A percentile compares a stretch with the other conserved stretches of the same genome.
Conservation (phyloP, 2,888 invertebrate species). For the Epistrophella euchroma region DNA sequence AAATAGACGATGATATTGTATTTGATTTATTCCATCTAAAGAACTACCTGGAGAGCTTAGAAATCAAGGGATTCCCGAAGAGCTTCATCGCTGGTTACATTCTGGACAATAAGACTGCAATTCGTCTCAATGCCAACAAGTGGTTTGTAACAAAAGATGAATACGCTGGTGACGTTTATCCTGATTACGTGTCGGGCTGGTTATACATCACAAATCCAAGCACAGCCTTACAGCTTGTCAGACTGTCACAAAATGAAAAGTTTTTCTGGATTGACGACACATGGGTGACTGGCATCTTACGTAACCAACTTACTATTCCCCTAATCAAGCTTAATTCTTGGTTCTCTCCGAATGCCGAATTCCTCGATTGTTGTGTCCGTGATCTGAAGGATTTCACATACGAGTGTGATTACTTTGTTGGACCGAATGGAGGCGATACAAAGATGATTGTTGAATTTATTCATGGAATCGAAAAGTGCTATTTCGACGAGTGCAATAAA, state of each 20-base stretch:
- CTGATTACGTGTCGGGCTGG: constrained; percentile 93
- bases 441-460: constrained; percentile 88
- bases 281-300: constrained; percentile 91
- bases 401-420: constrained; percentile 89
- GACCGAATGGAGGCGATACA: constrained; percentile 91
- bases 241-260: constrained; percentile 85
- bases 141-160: constrained; percentile 91
- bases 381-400: constrained; percentile 86
- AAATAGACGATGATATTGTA: constrained; percentile 93
- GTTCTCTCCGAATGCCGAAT: constrained; percentile 89
- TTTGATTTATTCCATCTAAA: constrained; percentile 87
- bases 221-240: constrained; percentile 86
- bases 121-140: constrained; percentile 88
- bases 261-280: constrained; percentile 98
- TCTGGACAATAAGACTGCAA: constrained; percentile 87
- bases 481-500: constrained; percentile 85
- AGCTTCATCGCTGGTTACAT: constrained; percentile 88
- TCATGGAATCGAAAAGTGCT: constrained; percentile 86
- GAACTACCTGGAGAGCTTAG: constrained; percentile 83
- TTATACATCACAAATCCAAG: constrained; percentile 90
- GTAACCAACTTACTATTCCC: constrained; percentile 86
- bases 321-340: constrained; percentile 86
- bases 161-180: constrained; percentile 87
- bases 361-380: constrained; percentile 89
- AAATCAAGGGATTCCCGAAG: constrained; percentile 79